Conservation (phyloP, 2,797 vertebrate genomes). For the Pipistrellus pygmaeus region DNA sequence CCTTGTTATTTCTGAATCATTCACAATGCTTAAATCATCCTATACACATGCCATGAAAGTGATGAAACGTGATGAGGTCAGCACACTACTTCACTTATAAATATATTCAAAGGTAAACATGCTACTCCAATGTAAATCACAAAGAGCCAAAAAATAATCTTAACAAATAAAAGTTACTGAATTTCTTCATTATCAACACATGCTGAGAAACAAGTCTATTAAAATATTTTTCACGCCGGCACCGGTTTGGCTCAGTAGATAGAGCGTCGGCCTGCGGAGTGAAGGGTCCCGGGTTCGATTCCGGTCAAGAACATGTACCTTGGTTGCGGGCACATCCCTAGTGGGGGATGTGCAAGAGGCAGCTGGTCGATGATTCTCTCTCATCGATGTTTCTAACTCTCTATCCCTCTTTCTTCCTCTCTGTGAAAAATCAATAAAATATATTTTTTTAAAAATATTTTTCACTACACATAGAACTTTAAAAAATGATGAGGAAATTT, state of each 20-base stretch:
- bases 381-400: too few relatives aligned
- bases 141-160: neutral
- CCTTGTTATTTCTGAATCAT: neutral
- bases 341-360: too few relatives aligned
- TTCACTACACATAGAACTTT: constrained; percentile 10
- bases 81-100: neutral
- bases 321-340: too few relatives aligned
- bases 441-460: neutral
- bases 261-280: too few relatives aligned
- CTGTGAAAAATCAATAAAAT: too few relatives aligned
- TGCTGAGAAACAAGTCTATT: neutral
- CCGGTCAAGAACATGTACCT: too few relatives aligned
- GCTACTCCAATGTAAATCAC: neutral
- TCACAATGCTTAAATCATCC: neutral
- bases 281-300: too few relatives aligned
- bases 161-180: constrained; percentile 12
- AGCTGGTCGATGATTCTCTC: too few relatives aligned
- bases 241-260: too few relatives aligned
- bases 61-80: neutral
- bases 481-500: constrained; percentile 15
- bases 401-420: too few relatives aligned
- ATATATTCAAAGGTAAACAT: neutral
- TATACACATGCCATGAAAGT: constrained; percentile 1
- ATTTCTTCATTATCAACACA: constrained; percentile 8
- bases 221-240: neutral